Percentiles rank a stretch among this genome's conserved stretches.
Evolutionary conservation across 2,797 vertebrate species (phyloP).

Genomic region (Sparidentex hasta): DNA sequence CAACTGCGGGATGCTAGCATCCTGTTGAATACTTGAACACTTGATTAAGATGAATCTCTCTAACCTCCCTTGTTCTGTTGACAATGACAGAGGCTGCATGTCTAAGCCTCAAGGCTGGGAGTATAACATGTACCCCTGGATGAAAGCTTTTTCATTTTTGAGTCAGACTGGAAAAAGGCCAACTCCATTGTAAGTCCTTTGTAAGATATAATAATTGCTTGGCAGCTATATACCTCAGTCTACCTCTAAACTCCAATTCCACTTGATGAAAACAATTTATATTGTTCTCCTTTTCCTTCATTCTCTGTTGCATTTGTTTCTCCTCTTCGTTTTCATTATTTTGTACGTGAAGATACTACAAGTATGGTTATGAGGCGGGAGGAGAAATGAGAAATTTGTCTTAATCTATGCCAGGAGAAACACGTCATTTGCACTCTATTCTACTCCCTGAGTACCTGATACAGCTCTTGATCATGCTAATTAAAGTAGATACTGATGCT

Average conservation of each 20-base stretch:
- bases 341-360: background rate
- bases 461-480: constrained; percentile 44
- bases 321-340: background rate
- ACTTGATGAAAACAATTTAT: constrained; percentile 21
- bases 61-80: background rate
- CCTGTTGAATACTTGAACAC: constrained; percentile 23
- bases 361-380: background rate
- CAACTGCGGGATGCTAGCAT: constrained; percentile 24
- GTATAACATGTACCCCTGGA: constrained; percentile 1
- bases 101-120: constrained; percentile 21
- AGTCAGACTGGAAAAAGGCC: constrained; percentile 22
- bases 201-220: constrained; percentile 41
- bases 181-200: constrained; percentile 35
- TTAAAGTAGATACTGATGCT: constrained; percentile 50
- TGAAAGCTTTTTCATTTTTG: constrained; percentile 28
- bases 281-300: background rate
- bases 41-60: constrained; percentile 56
- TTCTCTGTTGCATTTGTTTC: background rate
- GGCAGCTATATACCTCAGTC: background rate
- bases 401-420: background rate
- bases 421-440: background rate
- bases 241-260: constrained; percentile 1
- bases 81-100: constrained; percentile 15
- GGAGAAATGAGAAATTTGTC: constrained; percentile 7
- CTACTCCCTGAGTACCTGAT: constrained; percentile 3